A percentile compares a stretch with the other conserved stretches of the same genome.
These are phyloP conservation scores for Ophioderma brevispina DNA, from an alignment of 35 echinoderm and acorn worm genomes.

Conservation along the genomic window DNA sequence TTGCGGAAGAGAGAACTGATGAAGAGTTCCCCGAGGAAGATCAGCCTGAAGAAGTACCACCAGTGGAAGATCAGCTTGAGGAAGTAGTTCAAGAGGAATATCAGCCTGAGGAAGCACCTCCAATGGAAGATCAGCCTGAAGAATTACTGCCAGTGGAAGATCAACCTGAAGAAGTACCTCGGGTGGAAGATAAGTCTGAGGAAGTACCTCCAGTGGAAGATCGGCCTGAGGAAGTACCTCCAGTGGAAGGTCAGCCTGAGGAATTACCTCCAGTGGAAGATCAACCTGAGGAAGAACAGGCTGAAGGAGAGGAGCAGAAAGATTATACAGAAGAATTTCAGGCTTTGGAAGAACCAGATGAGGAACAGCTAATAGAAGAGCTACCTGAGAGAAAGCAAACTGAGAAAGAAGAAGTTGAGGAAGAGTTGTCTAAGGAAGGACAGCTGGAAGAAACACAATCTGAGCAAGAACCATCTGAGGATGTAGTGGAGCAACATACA, in stretches of 20 bases:
- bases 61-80: neutral
- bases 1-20: conserved; percentile 5
- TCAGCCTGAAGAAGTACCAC: neutral
- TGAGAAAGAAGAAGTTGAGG: neutral
- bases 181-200: no score
- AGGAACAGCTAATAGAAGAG: neutral
- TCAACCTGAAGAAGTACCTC: neutral
- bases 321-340: no score
- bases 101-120: neutral
- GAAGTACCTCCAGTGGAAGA: neutral
- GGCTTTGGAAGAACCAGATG: neutral
- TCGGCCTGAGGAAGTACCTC: neutral
- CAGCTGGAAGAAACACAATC: no score
- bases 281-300: neutral
- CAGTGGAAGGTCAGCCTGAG: neutral
- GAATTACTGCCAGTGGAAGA: neutral
- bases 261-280: neutral
- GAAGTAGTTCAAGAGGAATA: neutral
- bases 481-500: no score
- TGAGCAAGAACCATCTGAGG: no score
- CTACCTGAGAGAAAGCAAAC: neutral
- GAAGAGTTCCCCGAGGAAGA: neutral
- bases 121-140: neutral
- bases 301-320: neutral
- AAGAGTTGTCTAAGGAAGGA: neutral